Evolutionary conservation across 2,888 invertebrate genomes (phyloP).

Genomic region (Napeogenes inachia): DNA sequence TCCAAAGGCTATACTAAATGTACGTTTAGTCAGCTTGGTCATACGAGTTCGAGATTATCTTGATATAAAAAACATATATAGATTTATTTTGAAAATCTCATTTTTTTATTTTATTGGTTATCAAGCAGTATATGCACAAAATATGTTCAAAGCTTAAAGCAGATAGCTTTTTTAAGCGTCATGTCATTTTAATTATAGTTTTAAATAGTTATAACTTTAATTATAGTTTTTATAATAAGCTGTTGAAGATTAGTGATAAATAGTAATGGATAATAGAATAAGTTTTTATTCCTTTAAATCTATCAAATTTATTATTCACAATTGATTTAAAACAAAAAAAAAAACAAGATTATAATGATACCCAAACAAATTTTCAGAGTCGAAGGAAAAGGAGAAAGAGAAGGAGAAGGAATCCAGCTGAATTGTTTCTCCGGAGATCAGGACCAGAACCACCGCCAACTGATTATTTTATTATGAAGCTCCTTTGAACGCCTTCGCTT

Average conservation of each 20-base stretch:
- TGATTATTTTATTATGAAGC: conserved; percentile 71
- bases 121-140: too few species aligned
- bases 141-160: too few species aligned
- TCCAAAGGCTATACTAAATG: conserved; percentile 53
- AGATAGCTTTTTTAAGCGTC: background rate
- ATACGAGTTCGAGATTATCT: conserved; percentile 51
- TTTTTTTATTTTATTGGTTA: too few species aligned
- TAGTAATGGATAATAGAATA: too few species aligned
- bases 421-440: conserved; percentile 69
- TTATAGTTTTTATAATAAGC: too few species aligned
- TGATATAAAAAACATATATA: background rate
- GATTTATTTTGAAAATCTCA: too few species aligned
- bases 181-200: background rate
- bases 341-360: background rate
- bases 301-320: background rate
- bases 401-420: conserved; percentile 84
- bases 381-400: conserved; percentile 83
- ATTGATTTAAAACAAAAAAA: too few species aligned
- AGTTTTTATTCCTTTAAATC: background rate
- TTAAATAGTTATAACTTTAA: background rate
- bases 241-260: too few species aligned
- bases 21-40: conserved; percentile 67
- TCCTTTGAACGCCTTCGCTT: conserved; percentile 35
- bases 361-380: conserved; percentile 71
- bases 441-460: conserved; percentile 76